Conservation (phyloP, 2,888 invertebrate genomes). For the Acleris cristana region DNA sequence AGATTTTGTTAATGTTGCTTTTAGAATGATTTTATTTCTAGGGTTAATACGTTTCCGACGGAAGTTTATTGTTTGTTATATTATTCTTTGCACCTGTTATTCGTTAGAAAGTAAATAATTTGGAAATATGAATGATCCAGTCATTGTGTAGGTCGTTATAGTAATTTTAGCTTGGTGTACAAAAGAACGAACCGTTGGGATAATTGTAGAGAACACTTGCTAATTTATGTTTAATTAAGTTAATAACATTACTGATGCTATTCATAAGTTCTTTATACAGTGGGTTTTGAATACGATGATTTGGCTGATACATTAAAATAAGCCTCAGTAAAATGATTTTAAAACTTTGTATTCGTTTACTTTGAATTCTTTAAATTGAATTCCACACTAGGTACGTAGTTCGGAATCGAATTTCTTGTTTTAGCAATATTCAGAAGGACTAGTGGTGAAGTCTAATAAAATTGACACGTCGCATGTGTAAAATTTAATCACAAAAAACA, state of each 20-base stretch:
- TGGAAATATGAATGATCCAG: conserved; percentile 55
- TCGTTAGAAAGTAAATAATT: conserved; percentile 54
- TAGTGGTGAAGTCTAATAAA: no score
- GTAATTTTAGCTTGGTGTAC: conserved; percentile 45
- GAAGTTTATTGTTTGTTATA: conserved; percentile 29
- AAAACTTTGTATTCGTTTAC: no score
- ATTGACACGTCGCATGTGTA: no score
- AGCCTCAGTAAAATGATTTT: neutral
- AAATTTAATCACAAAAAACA: no score
- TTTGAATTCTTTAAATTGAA: no score
- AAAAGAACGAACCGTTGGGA: conserved; percentile 27
- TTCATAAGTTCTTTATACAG: neutral
- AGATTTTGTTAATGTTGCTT: neutral
- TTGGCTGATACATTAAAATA: neutral
- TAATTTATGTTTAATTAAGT: conserved; percentile 25
- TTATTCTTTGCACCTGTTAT: conserved; percentile 41
- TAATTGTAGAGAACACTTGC: conserved; percentile 34
- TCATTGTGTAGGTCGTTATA: conserved; percentile 55
- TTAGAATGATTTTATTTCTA: neutral
- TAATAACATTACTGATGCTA: neutral
- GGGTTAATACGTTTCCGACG: neutral
- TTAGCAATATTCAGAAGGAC: no score
- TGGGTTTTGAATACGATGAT: neutral
- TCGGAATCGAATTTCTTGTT: no score
- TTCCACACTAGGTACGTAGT: no score